A percentile compares a stretch with the other conserved stretches of the same genome.
Evolutionary conservation across 2,888 invertebrate species (phyloP).

Genomic region (Diabrotica balteata): DNA sequence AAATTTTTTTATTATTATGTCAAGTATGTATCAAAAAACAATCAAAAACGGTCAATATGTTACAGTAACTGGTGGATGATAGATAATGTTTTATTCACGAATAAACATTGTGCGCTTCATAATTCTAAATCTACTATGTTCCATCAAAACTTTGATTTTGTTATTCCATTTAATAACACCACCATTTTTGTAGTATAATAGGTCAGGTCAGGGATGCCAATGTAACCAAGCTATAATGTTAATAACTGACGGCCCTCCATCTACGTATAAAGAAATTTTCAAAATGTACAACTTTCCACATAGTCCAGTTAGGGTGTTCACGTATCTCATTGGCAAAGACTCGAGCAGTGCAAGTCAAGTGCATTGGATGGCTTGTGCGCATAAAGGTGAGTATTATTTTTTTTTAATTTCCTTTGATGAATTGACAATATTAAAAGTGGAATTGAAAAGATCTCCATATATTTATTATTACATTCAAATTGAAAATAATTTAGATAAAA

Average conservation of each 20-base stretch:
- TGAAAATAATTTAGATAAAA: too few relatives aligned
- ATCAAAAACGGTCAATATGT: too few relatives aligned
- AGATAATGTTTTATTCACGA: too few relatives aligned
- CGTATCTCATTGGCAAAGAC: conserved; percentile 94
- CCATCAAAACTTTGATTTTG: conserved; percentile 12
- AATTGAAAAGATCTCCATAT: too few relatives aligned
- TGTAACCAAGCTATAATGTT: conserved; percentile 99
- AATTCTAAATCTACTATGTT: background rate
- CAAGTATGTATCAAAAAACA: too few relatives aligned
- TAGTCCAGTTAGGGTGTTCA: conserved; percentile 94
- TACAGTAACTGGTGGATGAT: too few relatives aligned
- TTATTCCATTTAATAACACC: background rate
- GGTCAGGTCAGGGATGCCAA: conserved; percentile 85
- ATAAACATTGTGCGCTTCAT: too few relatives aligned
- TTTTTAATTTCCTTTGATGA: too few relatives aligned
- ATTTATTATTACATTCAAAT: too few relatives aligned
- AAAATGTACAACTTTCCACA: conserved; percentile 90
- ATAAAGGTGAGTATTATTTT: conserved; percentile 78
- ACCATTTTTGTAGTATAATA: conserved; percentile 70
- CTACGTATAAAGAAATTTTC: conserved; percentile 70
- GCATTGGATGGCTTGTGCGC: conserved; percentile 94
- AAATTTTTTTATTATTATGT: too few relatives aligned
- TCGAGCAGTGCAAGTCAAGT: conserved; percentile 85
- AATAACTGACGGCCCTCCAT: conserved; percentile 91
- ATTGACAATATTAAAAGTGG: too few relatives aligned